Evolutionary conservation across 2,113 vertebrate species (phyloP).

Genomic region (Emydocephalus ijimae): DNA sequence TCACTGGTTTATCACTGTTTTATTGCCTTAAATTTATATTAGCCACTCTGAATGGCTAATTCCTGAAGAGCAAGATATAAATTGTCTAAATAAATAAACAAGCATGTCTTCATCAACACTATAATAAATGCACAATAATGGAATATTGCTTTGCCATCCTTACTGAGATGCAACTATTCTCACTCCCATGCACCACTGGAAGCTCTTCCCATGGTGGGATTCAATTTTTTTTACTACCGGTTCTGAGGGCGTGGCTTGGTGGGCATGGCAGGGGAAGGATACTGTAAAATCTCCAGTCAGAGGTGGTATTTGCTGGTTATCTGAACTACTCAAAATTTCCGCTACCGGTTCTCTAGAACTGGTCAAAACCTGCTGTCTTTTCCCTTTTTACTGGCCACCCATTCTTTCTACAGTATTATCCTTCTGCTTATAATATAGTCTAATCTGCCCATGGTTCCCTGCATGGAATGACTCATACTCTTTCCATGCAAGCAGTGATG

Average conservation of each 20-base stretch:
- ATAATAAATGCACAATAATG: neutral
- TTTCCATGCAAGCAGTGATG: neutral
- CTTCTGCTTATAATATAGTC: neutral
- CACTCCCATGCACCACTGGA: neutral
- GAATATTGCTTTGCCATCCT: neutral
- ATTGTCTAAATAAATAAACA: neutral
- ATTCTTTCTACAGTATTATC: neutral
- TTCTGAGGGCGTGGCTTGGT: too few relatives aligned
- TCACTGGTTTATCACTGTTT: neutral
- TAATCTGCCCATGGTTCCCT: neutral
- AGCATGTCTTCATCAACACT: neutral
- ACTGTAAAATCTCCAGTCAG: too few relatives aligned
- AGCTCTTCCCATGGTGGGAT: too few relatives aligned
- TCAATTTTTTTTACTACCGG: too few relatives aligned
- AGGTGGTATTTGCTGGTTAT: too few relatives aligned
- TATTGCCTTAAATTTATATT: neutral
- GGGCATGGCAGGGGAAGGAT: too few relatives aligned
- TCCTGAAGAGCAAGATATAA: neutral
- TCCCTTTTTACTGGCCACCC: neutral
- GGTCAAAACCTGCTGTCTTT: too few relatives aligned
- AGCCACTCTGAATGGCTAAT: neutral
- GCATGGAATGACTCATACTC: neutral
- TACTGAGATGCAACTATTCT: neutral
- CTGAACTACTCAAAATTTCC: too few relatives aligned
- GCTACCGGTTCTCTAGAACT: too few relatives aligned